These are phyloP conservation scores for Mycteria americana DNA, from an alignment of 2,797 vertebrate genomes.

Conservation along the genomic window DNA sequence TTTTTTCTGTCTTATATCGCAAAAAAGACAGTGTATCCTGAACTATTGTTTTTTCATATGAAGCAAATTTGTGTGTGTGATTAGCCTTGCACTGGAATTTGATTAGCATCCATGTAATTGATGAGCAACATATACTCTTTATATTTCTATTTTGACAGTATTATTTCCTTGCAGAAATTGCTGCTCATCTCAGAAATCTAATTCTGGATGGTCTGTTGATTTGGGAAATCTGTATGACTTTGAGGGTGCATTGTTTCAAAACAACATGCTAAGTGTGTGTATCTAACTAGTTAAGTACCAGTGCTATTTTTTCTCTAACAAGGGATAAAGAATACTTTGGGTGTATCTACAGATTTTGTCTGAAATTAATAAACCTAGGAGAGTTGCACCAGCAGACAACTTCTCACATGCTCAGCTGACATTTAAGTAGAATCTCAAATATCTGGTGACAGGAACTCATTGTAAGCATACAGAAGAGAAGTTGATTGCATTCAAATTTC, in stretches of 20 bases:
- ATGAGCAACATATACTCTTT: background rate
- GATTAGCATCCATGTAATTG: background rate
- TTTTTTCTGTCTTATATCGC: background rate
- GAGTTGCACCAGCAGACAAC: background rate
- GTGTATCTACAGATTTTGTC: background rate
- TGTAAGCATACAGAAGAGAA: background rate
- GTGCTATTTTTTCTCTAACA: background rate
- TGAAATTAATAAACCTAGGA: background rate
- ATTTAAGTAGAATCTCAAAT: background rate
- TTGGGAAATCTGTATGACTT: background rate
- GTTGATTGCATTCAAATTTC: background rate
- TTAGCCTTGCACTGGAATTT: background rate
- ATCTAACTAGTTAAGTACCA: background rate
- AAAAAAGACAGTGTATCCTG: background rate
- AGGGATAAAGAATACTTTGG: background rate
- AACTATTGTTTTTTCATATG: background rate
- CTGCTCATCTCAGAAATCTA: background rate
- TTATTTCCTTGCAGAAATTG: background rate
- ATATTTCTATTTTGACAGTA: background rate
- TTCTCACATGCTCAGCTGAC: background rate
- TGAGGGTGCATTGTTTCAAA: background rate
- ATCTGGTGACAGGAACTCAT: background rate
- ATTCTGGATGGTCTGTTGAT: background rate
- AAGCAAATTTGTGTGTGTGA: background rate
- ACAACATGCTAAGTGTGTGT: background rate